Conservation (phyloP, 2,888 invertebrate species). For the Amblyjoppa fuscipennis region DNA sequence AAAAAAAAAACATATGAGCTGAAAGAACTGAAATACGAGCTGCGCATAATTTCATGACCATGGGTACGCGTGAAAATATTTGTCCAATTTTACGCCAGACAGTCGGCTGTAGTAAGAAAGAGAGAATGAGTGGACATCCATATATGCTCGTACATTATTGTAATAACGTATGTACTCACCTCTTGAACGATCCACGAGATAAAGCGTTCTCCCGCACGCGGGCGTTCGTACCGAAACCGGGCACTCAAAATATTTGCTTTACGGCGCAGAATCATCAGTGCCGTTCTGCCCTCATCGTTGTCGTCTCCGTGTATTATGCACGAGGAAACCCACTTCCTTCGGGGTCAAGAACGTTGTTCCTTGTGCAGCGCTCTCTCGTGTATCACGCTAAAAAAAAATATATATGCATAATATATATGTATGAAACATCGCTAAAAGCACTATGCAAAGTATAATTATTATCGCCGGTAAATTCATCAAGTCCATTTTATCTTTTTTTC, state of each 20-base stretch:
- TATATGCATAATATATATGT: background rate
- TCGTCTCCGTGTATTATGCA: constrained; percentile 36
- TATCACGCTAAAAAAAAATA: background rate
- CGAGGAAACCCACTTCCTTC: constrained; percentile 52
- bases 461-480: too few species aligned
- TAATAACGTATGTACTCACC: constrained; percentile 59
- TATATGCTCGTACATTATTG: constrained; percentile 43
- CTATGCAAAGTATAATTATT: too few species aligned
- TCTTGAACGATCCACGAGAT: constrained; percentile 64
- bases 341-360: constrained; percentile 54
- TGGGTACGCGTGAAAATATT: constrained; percentile 44
- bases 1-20: background rate
- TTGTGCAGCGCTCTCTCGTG: background rate
- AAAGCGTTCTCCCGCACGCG: constrained; percentile 34
- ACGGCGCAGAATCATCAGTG: constrained; percentile 53
- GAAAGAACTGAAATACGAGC: constrained; percentile 31
- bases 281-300: background rate
- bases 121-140: constrained; percentile 9
- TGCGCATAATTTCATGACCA: constrained; percentile 15
- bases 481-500: too few species aligned
- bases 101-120: background rate
- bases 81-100: constrained; percentile 33
- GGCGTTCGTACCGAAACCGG: constrained; percentile 54
- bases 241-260: constrained; percentile 65
- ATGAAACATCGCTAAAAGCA: too few species aligned